Evolutionary conservation across 2,888 invertebrate species (phyloP).

Genomic region (Orchesellides sinensis): DNA sequence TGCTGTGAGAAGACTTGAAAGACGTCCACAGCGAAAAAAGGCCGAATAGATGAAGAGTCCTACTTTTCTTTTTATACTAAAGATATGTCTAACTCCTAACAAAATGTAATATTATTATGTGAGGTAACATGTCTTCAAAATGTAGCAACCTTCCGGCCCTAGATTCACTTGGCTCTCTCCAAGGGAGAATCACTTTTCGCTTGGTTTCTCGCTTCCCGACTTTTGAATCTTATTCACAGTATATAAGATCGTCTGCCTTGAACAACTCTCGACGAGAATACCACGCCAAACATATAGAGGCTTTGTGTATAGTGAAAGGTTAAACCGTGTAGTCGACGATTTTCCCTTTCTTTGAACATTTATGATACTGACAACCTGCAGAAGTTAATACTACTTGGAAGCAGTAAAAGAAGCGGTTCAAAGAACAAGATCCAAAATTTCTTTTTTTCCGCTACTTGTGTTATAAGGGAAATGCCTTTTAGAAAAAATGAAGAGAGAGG

Average conservation of each 20-base stretch:
- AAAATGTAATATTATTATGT: conserved; percentile 10
- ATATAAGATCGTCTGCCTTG: not conserved
- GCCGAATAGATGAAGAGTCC: too few species aligned
- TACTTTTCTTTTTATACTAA: too few species aligned
- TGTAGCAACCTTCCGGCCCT: conserved; percentile 15
- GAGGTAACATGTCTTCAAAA: not conserved
- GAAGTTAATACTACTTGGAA: conserved; percentile 2
- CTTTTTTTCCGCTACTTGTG: not conserved
- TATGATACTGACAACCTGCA: conserved; percentile 10
- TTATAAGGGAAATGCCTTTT: not conserved
- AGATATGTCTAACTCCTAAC: too few species aligned
- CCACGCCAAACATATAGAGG: conserved; percentile 4
- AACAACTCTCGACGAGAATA: not conserved
- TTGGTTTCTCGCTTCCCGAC: conserved; percentile 51
- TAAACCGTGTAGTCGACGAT: conserved; percentile 38
- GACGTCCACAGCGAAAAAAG: not conserved
- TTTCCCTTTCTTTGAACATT: conserved; percentile 41
- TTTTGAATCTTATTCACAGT: not conserved
- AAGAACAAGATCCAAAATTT: not conserved
- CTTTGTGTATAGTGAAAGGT: not conserved
- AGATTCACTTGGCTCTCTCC: conserved; percentile 20
- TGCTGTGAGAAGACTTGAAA: conserved; percentile 48
- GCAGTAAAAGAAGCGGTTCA: conserved; percentile 9
- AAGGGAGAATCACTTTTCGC: conserved; percentile 48
- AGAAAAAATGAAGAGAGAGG: too few species aligned